phyloP scores from a whole-genome alignment of 2,888 invertebrate genomes.

The Amiota minor region DNA sequence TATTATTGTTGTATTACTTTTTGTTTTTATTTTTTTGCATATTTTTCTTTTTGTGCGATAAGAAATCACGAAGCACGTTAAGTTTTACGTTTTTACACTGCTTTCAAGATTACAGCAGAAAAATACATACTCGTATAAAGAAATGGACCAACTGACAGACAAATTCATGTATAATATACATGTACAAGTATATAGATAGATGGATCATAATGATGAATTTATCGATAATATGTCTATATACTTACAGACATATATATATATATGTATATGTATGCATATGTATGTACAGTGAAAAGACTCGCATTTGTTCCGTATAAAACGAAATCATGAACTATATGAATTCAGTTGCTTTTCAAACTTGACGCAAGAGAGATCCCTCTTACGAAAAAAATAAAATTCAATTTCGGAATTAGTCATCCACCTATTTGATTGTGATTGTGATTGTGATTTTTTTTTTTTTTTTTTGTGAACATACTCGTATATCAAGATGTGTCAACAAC shows the following conservation, averaged over 20 bases:
- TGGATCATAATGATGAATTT: neutral
- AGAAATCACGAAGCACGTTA: neutral
- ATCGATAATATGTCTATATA: constrained; percentile 2
- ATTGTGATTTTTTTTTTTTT: neutral
- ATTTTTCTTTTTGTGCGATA: constrained; percentile 18
- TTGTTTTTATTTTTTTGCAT: neutral
- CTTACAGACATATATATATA: neutral
- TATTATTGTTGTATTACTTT: too few species aligned
- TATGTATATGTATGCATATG: too few species aligned
- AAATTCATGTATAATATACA: neutral
- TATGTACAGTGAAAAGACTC: too few species aligned
- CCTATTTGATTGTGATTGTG: too few species aligned
- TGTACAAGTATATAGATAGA: neutral
- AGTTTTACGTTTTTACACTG: neutral
- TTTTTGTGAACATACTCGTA: too few species aligned
- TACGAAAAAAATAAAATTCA: too few species aligned
- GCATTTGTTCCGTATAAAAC: too few species aligned
- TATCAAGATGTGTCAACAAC: too few species aligned
- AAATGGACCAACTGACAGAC: neutral
- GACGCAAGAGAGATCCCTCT: too few species aligned
- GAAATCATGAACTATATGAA: too few species aligned
- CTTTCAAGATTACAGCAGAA: neutral
- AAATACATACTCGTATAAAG: neutral
- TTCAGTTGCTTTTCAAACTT: too few species aligned
- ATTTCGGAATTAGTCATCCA: too few species aligned